Percentiles rank a stretch among this genome's conserved stretches.
Conservation (phyloP, 2,888 invertebrate species). For the Drosophila ochracea region DNA sequence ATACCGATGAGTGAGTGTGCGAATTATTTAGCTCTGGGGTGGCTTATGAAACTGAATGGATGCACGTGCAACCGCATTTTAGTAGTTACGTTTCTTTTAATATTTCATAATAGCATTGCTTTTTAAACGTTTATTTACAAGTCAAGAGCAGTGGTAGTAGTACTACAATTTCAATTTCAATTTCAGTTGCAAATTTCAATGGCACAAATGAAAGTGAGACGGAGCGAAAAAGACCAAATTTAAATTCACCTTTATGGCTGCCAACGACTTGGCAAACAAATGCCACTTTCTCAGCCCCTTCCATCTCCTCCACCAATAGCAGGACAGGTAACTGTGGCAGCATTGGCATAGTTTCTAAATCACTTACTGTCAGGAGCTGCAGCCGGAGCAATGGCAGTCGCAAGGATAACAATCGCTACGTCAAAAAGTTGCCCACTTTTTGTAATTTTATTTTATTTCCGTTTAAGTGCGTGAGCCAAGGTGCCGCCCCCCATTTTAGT, state of each 20-base stretch:
- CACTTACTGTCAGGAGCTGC: slow-evolving; percentile 76
- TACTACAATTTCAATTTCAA: slow-evolving; percentile 15
- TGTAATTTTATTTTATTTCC: slow-evolving; percentile 81
- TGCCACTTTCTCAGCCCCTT: not conserved
- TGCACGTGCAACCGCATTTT: slow-evolving; percentile 9
- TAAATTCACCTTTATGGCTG: slow-evolving; percentile 76
- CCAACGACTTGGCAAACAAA: slow-evolving; percentile 58
- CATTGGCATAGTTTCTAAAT: slow-evolving; percentile 76
- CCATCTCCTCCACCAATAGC: not conserved
- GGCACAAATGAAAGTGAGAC: slow-evolving; percentile 47
- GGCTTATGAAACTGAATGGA: not conserved
- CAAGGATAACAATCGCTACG: slow-evolving; percentile 76
- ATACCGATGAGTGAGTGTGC: not conserved
- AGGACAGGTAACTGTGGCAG: slow-evolving; percentile 23
- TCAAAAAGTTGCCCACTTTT: slow-evolving; percentile 80
- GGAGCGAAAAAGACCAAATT: slow-evolving; percentile 57
- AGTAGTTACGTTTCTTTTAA: slow-evolving; percentile 3
- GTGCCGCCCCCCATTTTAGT: slow-evolving; percentile 16
- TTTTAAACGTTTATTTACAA: slow-evolving; percentile 34
- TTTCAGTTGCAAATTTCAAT: slow-evolving; percentile 57
- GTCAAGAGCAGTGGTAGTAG: slow-evolving; percentile 14
- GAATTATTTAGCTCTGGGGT: not conserved
- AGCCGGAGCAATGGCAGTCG: slow-evolving; percentile 32
- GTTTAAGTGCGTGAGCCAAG: slow-evolving; percentile 73
- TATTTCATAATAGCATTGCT: slow-evolving; percentile 21